Base-by-base conservation (phyloP, 92 coral and sea anemone genomes). In the Diadumene lineata region DNA sequence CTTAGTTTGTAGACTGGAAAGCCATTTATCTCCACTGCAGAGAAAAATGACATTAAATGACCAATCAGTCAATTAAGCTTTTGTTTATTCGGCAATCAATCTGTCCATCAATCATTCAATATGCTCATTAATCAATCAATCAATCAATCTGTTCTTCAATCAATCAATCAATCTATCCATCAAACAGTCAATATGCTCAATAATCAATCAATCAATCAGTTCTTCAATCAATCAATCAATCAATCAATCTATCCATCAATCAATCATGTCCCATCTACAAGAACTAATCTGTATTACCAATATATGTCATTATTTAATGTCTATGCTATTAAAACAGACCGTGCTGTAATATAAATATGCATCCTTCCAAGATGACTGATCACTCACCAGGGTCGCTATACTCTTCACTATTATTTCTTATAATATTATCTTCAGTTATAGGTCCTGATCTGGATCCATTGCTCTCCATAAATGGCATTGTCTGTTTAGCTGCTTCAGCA, bases 1-100 rank as follows among this genome's bases (percentile, higher is more conserved):
- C 71, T 27, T 0, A 60, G 48, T 22, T 55, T 81, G 73, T 73
- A 85, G 16, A 75, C 78, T 26, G 89, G 89, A 70, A 73, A 80
- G 43, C 82, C 89, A 69, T 69, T 69, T 56, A 85, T 74, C 24
- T 16, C 38, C 68, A 58, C 87, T 82, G 69, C 31, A 56, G 30
- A 30, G 30, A 18, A n/a, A n/a, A n/a, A n/a, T n/a, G n/a, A n/a
- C n/a, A n/a, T n/a, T n/a, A n/a, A n/a, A n/a, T n/a, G n/a, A n/a
- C n/a, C n/a, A n/a, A n/a, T n/a, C n/a, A 61, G 10, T 38, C 7
- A 38, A 38, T 13, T 38, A 38, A 13, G 13, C n/a, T n/a, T n/a
- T n/a, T n/a, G n/a, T n/a, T n/a, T n/a, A 38, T 38, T 38, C 48
- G 48, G 6, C 48, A n/a, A n/a, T n/a, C n/a, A n/a, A n/a, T n/a